Conservation (phyloP, 2,113 vertebrate genomes). For the Asarcornis scutulata region DNA sequence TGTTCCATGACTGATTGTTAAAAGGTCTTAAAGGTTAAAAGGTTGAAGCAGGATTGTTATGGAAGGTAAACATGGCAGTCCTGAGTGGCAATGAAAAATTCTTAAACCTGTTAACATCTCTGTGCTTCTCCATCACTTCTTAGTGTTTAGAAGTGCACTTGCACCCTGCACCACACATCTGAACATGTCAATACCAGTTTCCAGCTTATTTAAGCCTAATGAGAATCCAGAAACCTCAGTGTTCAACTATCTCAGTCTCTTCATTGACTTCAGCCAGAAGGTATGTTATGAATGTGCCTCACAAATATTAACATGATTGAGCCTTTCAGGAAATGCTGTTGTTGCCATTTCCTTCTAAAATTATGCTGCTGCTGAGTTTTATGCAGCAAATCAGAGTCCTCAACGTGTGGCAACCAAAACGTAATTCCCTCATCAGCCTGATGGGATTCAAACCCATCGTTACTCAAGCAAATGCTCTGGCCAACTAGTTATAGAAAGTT, state of each 20-base stretch:
- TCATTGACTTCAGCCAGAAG: not conserved
- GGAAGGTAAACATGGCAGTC: not conserved
- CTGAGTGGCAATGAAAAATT: rapidly evolving
- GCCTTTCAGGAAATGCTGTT: not conserved
- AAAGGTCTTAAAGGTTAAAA: not conserved
- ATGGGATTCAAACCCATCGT: not conserved
- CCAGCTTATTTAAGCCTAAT: not conserved
- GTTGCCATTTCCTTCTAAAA: not conserved
- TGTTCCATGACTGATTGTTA: not conserved
- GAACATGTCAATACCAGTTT: not conserved
- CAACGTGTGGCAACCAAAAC: not conserved
- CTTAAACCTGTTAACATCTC: not conserved
- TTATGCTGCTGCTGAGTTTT: not conserved
- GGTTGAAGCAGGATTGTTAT: not conserved
- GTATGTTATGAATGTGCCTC: not conserved
- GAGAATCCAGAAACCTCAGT: not conserved
- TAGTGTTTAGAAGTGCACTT: not conserved
- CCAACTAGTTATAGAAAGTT: not conserved
- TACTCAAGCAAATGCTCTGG: not conserved
- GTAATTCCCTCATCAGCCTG: not conserved
- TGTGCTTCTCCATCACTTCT: rapidly evolving
- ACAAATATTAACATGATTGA: not conserved
- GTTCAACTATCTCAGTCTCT: not conserved
- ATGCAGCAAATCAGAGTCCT: not conserved
- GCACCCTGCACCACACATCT: rapidly evolving